Conservation (phyloP, 2,113 vertebrate species). For the Notechis scutatus region DNA sequence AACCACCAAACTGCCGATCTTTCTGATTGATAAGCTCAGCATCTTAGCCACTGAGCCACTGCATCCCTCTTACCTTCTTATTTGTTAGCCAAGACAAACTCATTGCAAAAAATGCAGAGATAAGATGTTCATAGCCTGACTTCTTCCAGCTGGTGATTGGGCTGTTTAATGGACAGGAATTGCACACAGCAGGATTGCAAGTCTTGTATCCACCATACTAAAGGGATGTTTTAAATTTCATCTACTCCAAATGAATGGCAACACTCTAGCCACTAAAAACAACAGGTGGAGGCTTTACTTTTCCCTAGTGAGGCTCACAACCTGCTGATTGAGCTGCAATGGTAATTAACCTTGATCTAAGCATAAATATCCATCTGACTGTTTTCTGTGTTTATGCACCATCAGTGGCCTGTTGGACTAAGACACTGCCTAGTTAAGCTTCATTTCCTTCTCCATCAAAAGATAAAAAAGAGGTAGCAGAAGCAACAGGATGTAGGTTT, state of each 20-base stretch:
- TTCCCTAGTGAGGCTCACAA: constrained; percentile 63
- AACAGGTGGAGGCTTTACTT: constrained; percentile 68
- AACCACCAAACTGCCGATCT: too few relatives aligned
- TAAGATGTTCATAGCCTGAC: constrained; percentile 1
- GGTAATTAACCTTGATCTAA: constrained; percentile 48
- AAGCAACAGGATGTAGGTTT: constrained; percentile 50
- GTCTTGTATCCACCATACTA: background rate
- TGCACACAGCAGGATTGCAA: constrained; percentile 21
- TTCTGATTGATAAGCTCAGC: too few relatives aligned
- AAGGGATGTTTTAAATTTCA: constrained; percentile 52
- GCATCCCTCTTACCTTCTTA: background rate
- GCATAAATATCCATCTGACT: constrained; percentile 45
- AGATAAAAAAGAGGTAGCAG: background rate
- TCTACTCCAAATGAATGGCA: constrained; percentile 53
- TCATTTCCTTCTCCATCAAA: constrained; percentile 36
- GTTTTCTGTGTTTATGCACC: constrained; percentile 38
- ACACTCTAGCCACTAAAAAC: constrained; percentile 51
- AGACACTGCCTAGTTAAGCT: constrained; percentile 44
- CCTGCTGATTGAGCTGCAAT: constrained; percentile 54
- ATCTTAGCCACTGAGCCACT: too few relatives aligned
- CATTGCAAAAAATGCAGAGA: background rate
- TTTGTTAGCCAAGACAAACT: background rate
- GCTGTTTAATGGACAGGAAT: constrained; percentile 47
- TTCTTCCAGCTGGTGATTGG: constrained; percentile 7
- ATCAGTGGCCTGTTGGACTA: constrained; percentile 39